phyloP scores from a whole-genome alignment of 2,113 vertebrate genomes.

The Girardinichthys multiradiatus region DNA sequence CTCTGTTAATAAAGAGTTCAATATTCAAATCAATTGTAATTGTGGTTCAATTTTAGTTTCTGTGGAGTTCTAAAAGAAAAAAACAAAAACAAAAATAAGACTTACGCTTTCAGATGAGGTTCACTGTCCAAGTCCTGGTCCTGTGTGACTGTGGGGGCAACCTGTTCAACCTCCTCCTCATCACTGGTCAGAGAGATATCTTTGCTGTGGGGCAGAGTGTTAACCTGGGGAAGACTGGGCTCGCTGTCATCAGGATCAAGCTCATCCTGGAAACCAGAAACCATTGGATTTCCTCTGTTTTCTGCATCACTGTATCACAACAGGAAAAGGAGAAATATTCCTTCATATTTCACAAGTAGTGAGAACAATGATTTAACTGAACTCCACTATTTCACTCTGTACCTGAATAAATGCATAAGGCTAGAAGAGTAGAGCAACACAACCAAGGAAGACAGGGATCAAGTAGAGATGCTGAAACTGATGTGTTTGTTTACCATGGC shows the following conservation, averaged over 20 bases:
- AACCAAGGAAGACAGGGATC: too few species aligned
- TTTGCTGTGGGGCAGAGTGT: slow-evolving; percentile 75
- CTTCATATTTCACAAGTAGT: background rate
- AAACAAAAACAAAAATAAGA: too few species aligned
- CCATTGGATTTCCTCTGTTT: slow-evolving; percentile 88
- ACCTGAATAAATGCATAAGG: too few species aligned
- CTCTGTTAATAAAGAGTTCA: too few species aligned
- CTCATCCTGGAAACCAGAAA: slow-evolving; percentile 91
- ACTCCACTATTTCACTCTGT: too few species aligned
- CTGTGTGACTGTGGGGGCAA: slow-evolving; percentile 27
- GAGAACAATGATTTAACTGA: too few species aligned
- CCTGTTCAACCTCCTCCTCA: slow-evolving; percentile 78
- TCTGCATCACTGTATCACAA: slow-evolving; percentile 84
- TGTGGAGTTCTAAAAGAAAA: too few species aligned
- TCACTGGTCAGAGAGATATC: slow-evolving; percentile 86
- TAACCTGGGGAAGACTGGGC: slow-evolving; percentile 50
- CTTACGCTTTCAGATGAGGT: slow-evolving; percentile 80
- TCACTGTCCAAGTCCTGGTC: slow-evolving; percentile 69
- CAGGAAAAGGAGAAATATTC: background rate
- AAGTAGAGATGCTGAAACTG: too few species aligned
- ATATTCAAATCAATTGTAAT: too few species aligned
- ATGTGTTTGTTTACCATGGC: too few species aligned
- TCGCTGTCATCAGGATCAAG: slow-evolving; percentile 88
- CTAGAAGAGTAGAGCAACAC: too few species aligned
- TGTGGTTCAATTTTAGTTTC: too few species aligned